These are phyloP conservation scores for Homarus americanus DNA, from an alignment of 1,140 invertebrate species.

Conservation along the genomic window DNA sequence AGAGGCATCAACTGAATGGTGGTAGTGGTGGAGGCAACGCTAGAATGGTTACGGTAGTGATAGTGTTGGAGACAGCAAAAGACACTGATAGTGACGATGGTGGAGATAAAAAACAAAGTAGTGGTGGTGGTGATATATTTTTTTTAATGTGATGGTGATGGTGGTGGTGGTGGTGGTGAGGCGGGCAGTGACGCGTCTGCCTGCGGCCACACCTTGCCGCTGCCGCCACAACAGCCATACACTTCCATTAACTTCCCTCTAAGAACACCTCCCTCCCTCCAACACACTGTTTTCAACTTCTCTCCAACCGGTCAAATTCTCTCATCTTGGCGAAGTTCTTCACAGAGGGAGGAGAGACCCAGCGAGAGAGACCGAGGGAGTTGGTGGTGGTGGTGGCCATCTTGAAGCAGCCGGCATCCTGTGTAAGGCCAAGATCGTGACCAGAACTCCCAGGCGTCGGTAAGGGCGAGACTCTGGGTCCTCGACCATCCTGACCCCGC, in stretches of 20 bases:
- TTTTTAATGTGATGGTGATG: background rate
- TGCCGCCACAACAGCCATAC: too few relatives aligned
- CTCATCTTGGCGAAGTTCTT: too few relatives aligned
- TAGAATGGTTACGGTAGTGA: background rate
- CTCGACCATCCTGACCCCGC: background rate
- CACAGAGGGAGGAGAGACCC: too few relatives aligned
- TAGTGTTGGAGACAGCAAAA: background rate
- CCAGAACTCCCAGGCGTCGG: slow-evolving; percentile 6
- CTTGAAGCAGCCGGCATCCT: slow-evolving; percentile 7
- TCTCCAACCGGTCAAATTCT: too few relatives aligned
- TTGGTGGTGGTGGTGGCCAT: slow-evolving; percentile 12
- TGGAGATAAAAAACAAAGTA: too few relatives aligned
- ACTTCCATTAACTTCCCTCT: background rate
- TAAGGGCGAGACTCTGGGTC: slow-evolving; percentile 26
- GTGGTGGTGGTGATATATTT: too few relatives aligned
- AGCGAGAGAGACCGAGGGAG: background rate
- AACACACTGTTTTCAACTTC: background rate
- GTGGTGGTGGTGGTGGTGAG: background rate
- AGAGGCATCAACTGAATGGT: background rate
- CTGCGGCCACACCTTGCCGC: background rate
- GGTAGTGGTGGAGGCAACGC: background rate
- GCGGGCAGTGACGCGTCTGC: background rate
- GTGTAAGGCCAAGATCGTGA: slow-evolving; percentile 46
- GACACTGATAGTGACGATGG: too few relatives aligned
- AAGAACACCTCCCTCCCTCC: background rate